Base-by-base conservation (phyloP, 35 echinoderm and acorn worm genomes). In the Anneissia japonica region DNA sequence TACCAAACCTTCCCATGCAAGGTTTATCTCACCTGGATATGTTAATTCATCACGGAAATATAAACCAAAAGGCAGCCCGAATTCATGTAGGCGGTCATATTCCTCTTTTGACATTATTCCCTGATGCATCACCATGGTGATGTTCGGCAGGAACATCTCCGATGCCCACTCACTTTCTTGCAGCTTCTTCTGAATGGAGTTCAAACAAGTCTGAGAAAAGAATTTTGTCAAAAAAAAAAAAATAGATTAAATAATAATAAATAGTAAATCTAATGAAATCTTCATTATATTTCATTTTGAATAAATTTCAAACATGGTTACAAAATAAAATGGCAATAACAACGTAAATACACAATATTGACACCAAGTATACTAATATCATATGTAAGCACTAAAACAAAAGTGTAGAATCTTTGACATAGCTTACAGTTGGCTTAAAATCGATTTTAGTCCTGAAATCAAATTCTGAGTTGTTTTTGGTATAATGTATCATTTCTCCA, bases 101-200 rank as follows among this genome's bases (percentile, higher is more conserved):
- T 81, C 79, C 7, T 36, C 35, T 39, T 37, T 12, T 3, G n/a
- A 38, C n/a, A 81, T 30, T 3, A 17, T 32, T 39, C 38, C 38
- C 36, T 81, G 9, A 39, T 81, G 35, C 36, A 39, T 39, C 28
- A 32, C n/a, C 7, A 81, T 3, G 7, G 34, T 36, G 16, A 81
- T 40, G 30, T 81, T 39, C 3, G 79, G 13, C 1, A 36, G 79
- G 38, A 23, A 81, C 38, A 30, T 81, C n/a, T 36, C 79, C 17
- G 79, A 36, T 38, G 38, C 35, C 79, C 79, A 81, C 0, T 7
- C 0, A 38, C 35, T 38, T 40, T 38, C 36, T 12, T 37, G 37
- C 36, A 81, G 14, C 38, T 81, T 81, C 37, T 81, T 81, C 37
- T 81, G 79, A 11, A 81, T 36, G 35, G 79, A 81, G 23, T 36